Evolutionary conservation across 2,888 invertebrate genomes (phyloP).

Genomic region (Diarsia brunnea): DNA sequence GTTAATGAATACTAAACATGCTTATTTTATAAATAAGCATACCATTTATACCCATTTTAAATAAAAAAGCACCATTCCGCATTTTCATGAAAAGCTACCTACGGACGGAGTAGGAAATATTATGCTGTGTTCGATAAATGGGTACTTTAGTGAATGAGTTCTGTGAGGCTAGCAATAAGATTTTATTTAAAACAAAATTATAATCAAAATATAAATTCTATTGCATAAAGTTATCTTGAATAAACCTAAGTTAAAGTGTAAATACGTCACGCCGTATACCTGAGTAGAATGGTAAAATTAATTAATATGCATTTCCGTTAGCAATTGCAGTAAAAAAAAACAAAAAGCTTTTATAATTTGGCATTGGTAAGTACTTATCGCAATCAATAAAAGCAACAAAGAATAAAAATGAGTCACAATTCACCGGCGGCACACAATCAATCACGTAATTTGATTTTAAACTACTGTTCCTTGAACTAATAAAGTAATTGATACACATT

Average conservation of each 20-base stretch:
- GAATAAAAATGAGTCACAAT: constrained; percentile 34
- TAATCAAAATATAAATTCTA: background rate
- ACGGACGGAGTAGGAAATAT: background rate
- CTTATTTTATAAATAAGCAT: background rate
- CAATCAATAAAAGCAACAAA: constrained; percentile 47
- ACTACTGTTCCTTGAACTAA: constrained; percentile 63
- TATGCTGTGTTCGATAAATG: constrained; percentile 10
- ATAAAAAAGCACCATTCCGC: no score
- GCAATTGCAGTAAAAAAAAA: constrained; percentile 12
- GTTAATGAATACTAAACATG: background rate
- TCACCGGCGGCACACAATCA: constrained; percentile 45
- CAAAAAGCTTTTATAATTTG: constrained; percentile 39
- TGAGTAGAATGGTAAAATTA: constrained; percentile 7
- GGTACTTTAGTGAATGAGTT: background rate
- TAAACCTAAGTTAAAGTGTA: background rate
- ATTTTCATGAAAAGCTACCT: constrained; percentile 9
- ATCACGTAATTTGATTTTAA: constrained; percentile 58
- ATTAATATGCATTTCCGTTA: constrained; percentile 32
- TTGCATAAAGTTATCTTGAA: background rate
- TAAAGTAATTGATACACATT: constrained; percentile 65
- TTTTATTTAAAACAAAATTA: background rate
- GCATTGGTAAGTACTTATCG: constrained; percentile 33
- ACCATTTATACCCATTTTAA: background rate
- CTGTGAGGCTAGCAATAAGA: background rate
- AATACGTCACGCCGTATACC: background rate